A percentile compares a stretch with the other conserved stretches of the same genome.
Conservation (phyloP, 92 coral and sea anemone species). For the Desmophyllum pertusum region DNA sequence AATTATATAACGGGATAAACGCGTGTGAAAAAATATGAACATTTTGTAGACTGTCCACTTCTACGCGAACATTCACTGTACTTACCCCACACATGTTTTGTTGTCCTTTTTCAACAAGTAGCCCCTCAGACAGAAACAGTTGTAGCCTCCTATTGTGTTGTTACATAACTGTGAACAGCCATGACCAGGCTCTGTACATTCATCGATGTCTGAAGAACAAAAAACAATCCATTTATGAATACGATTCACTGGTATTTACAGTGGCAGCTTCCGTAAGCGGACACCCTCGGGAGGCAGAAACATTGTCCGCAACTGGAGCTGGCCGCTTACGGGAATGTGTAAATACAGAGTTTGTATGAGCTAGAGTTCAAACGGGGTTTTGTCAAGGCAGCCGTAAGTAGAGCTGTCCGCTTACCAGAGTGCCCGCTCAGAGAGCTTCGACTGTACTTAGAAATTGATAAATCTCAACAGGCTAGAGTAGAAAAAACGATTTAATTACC, state of each 20-base stretch:
- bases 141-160: slow-evolving; percentile 87
- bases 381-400: too few species aligned
- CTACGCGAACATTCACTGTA: background rate
- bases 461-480: background rate
- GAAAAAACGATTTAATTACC: slow-evolving; percentile 49
- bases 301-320: too few species aligned
- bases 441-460: background rate
- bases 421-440: too few species aligned
- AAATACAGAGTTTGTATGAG: too few species aligned
- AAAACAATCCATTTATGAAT: background rate
- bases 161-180: slow-evolving; percentile 92
- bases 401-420: too few species aligned
- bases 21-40: background rate
- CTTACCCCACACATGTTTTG: slow-evolving; percentile 87
- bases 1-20: background rate
- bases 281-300: too few species aligned
- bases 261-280: too few species aligned
- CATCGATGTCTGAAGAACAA: slow-evolving; percentile 77
- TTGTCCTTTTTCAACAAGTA: slow-evolving; percentile 70
- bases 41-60: background rate
- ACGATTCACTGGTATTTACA: background rate
- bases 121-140: slow-evolving; percentile 83
- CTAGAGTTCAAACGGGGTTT: too few species aligned
- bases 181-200: slow-evolving; percentile 70
- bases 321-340: too few species aligned